A percentile compares a stretch with the other conserved stretches of the same genome.
phyloP scores from a whole-genome alignment of 2,888 invertebrate species.

The Lithophane socia region DNA sequence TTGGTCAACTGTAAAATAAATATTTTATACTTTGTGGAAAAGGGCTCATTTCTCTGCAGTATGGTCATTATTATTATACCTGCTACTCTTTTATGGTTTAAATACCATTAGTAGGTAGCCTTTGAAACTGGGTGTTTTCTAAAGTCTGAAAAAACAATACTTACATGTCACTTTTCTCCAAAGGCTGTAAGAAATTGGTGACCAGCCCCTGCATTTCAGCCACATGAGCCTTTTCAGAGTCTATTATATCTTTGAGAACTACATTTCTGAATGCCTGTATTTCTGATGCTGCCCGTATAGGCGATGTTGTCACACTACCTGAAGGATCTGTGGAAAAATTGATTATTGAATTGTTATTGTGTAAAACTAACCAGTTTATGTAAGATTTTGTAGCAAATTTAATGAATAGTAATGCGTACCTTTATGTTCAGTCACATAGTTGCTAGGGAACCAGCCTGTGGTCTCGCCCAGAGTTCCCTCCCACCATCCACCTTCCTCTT shows the following conservation, averaged over 20 bases:
- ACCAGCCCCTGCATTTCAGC: conserved; percentile 96
- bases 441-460: conserved; percentile 99
- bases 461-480: conserved; percentile 98
- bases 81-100: neutral
- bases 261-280: conserved; percentile 95
- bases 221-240: conserved; percentile 97
- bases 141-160: conserved; percentile 72
- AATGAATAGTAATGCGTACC: conserved; percentile 74
- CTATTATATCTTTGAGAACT: conserved; percentile 96
- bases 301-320: conserved; percentile 91
- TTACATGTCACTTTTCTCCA: conserved; percentile 97
- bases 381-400: neutral
- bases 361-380: neutral
- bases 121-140: neutral
- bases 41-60: neutral
- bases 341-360: neutral
- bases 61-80: neutral
- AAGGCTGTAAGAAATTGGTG: conserved; percentile 96
- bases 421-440: conserved; percentile 98
- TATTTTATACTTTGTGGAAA: neutral
- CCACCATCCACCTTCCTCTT: conserved; percentile 99
- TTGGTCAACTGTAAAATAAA: neutral
- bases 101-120: neutral
- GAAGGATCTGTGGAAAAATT: conserved; percentile 83
- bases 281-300: conserved; percentile 92